phyloP scores from a whole-genome alignment of 2,888 invertebrate species.

The Steinernema scapterisci region DNA sequence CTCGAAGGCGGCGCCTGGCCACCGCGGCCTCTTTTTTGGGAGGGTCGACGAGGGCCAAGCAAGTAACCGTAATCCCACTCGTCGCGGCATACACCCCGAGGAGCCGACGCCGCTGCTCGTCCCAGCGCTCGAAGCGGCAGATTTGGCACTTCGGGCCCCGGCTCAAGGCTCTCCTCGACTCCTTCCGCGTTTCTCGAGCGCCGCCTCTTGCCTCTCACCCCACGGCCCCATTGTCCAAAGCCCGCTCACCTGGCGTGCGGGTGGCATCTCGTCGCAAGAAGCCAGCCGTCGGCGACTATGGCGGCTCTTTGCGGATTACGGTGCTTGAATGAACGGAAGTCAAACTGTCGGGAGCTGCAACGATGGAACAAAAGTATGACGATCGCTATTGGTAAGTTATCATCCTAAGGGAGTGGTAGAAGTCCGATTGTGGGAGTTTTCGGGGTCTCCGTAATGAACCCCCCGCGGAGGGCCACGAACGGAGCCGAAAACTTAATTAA shows the following conservation, averaged over 20 bases:
- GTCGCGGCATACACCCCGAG: neutral
- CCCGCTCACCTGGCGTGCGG: constrained; percentile 24
- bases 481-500: constrained; percentile 30
- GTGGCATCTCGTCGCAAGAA: too few relatives aligned
- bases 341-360: constrained; percentile 28
- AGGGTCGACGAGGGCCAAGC: constrained; percentile 4
- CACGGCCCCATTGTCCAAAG: constrained; percentile 16
- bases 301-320: constrained; percentile 54
- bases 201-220: constrained; percentile 17
- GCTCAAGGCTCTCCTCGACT: too few relatives aligned
- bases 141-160: neutral
- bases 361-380: constrained; percentile 16
- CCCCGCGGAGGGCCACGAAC: neutral
- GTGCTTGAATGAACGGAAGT: constrained; percentile 44
- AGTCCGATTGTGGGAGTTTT: neutral
- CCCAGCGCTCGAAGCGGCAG: neutral
- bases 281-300: constrained; percentile 1
- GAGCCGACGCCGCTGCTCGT: neutral
- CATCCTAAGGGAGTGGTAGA: neutral
- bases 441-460: neutral
- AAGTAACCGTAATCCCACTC: constrained; percentile 21
- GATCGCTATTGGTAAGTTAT: constrained; percentile 6
- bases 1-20: constrained; percentile 20
- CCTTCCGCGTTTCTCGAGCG: neutral
- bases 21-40: constrained; percentile 17